These are phyloP conservation scores for Pheucticus melanocephalus DNA, from an alignment of 2,113 vertebrate species.

Conservation along the genomic window DNA sequence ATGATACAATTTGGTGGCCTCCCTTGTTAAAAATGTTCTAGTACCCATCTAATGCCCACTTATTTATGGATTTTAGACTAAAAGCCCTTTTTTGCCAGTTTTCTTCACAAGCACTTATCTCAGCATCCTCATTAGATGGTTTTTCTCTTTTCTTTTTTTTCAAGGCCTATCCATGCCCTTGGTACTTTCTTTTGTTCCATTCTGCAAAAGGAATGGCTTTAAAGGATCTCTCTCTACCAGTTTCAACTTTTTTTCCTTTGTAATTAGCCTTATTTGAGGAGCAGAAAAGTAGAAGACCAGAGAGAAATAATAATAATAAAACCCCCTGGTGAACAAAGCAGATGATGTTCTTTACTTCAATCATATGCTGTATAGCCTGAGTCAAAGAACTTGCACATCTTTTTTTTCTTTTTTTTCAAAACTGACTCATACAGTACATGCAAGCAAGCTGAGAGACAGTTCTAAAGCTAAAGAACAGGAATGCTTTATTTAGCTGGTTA, in stretches of 20 bases:
- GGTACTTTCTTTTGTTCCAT: slow-evolving; percentile 81
- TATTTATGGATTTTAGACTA: slow-evolving; percentile 84
- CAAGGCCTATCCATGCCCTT: slow-evolving; percentile 76
- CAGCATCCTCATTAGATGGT: slow-evolving; percentile 84
- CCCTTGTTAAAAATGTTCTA: slow-evolving; percentile 80
- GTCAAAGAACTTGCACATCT: slow-evolving; percentile 74
- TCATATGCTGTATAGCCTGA: slow-evolving; percentile 73
- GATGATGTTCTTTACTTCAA: slow-evolving; percentile 76
- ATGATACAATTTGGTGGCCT: slow-evolving; percentile 73
- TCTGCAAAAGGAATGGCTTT: slow-evolving; percentile 82
- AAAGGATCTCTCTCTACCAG: slow-evolving; percentile 80
- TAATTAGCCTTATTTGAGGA: slow-evolving; percentile 85
- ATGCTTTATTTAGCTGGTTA: slow-evolving; percentile 30
- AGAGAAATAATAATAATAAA: slow-evolving; percentile 75
- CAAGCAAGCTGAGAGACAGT: slow-evolving; percentile 57
- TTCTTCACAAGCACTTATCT: slow-evolving; percentile 84
- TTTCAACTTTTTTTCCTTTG: slow-evolving; percentile 78
- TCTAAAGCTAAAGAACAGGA: slow-evolving; percentile 42
- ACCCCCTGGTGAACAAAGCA: slow-evolving; percentile 75
- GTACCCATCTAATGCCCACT: slow-evolving; percentile 80
- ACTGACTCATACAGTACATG: slow-evolving; percentile 59
- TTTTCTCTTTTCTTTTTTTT: slow-evolving; percentile 81
- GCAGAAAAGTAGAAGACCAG: slow-evolving; percentile 80
- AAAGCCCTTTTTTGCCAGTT: slow-evolving; percentile 84
- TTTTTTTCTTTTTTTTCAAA: not conserved